Evolutionary conservation across 1,140 invertebrate species (phyloP), one percentile per base, ranked within the genome.

Genomic region (Musca vetustissima): DNA sequence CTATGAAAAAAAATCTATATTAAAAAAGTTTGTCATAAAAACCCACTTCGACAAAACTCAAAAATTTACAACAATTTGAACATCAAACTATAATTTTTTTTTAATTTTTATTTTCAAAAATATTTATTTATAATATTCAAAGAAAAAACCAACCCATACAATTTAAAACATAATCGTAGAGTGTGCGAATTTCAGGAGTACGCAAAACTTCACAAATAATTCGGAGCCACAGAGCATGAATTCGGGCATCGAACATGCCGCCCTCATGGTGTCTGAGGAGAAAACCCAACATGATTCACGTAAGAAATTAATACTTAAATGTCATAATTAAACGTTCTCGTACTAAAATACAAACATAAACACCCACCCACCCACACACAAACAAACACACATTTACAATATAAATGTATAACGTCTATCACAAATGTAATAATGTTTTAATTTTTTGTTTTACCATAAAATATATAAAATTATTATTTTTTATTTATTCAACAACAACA

Each of bases 121-220:
- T 52, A 52, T 28, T 36, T 61, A 19, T 43, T 43, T 7, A 9
- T 61, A 17, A 36, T 61, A 36, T 50, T 47, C 13, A 73, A 67
- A 76, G 74, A 72, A 73, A 74, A 72, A 78, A 75, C 79, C 77
- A 77, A 78, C 74, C 73, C 79, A 76, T 78, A 80, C 81, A 83
- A 61, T 77, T 76, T 80, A 79, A 84, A 83, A 84, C 82, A 85
- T 85, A 84, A 85, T 84, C 77, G 84, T 82, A 85, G 85, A 85
- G 83, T 85, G 84, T 85, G 85, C 84, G 82, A 87, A 84, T 89
- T 89, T 88, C 89, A 91, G 89, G 89, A 92, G 90, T 88, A 91
- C 91, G 89, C 86, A 91, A 86, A 91, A 91, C 87, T 90, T 89
- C 86, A 90, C 91, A 85, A 92, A 92, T 88, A 87, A 89, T 78